These are phyloP conservation scores for Geococcyx californianus DNA, from an alignment of 2,113 vertebrate genomes.

Conservation along the genomic window DNA sequence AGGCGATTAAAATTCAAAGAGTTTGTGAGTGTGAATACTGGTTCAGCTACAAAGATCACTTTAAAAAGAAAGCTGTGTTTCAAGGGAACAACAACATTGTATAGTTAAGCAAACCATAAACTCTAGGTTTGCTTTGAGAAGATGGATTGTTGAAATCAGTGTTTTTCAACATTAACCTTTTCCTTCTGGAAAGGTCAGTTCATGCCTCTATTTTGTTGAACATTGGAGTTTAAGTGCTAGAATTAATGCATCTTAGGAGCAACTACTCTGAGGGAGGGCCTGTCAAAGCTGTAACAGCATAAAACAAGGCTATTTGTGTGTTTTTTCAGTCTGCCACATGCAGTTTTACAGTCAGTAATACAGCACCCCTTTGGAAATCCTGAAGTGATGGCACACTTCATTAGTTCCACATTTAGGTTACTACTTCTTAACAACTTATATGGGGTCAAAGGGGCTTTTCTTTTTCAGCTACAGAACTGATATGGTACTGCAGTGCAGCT, in stretches of 20 bases:
- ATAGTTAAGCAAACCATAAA: conserved; percentile 35
- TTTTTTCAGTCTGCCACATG: neutral
- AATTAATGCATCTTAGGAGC: conserved; percentile 34
- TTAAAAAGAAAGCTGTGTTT: conserved; percentile 15
- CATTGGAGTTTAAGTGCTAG: neutral
- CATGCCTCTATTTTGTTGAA: neutral
- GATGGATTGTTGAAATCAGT: neutral
- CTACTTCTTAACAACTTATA: neutral
- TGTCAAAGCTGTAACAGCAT: conserved; percentile 2
- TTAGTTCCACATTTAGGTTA: conserved; percentile 11
- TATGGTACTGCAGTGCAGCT: neutral
- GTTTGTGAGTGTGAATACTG: neutral
- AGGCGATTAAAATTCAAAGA: neutral
- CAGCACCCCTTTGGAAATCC: conserved; percentile 1
- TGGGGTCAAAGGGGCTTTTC: neutral
- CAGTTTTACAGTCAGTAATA: neutral
- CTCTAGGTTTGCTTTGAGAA: neutral
- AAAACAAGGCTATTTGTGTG: neutral
- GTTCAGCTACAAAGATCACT: neutral
- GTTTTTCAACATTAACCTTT: conserved; percentile 27
- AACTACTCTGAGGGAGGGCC: neutral
- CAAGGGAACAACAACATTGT: neutral
- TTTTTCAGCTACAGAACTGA: neutral
- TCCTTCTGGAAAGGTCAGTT: conserved; percentile 24
- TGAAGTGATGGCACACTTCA: neutral